A percentile compares a stretch with the other conserved stretches of the same genome.
phyloP scores from a whole-genome alignment of 2,113 vertebrate genomes.

The Urocynchramus pylzowi region DNA sequence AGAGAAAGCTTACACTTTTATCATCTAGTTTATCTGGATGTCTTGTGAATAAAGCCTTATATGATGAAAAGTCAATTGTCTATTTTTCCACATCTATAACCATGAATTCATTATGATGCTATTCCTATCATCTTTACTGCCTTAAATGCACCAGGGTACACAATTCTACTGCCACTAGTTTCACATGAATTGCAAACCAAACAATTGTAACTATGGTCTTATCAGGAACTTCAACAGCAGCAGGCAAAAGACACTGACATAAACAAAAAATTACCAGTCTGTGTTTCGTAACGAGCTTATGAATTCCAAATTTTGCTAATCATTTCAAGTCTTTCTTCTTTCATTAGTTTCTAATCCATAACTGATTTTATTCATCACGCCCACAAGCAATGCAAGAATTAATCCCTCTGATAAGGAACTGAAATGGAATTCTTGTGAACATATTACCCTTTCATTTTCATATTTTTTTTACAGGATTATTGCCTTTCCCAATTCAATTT shows the following conservation, averaged over 20 bases:
- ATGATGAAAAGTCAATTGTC: background rate
- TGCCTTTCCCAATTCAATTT: background rate
- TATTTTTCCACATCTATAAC: background rate
- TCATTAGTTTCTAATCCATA: slow-evolving; percentile 5
- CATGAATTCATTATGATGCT: background rate
- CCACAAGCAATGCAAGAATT: background rate
- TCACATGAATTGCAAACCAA: background rate
- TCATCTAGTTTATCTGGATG: background rate
- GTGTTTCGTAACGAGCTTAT: background rate
- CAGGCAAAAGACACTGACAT: background rate
- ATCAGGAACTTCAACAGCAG: background rate
- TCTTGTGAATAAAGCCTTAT: background rate
- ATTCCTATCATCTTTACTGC: background rate
- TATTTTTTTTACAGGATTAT: background rate
- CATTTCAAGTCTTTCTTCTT: background rate
- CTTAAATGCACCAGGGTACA: background rate
- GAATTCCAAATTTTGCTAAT: slow-evolving; percentile 2
- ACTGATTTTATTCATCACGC: background rate
- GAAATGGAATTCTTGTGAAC: background rate
- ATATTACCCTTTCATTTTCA: background rate
- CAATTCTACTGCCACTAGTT: background rate
- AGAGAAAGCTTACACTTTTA: background rate
- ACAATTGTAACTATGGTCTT: background rate
- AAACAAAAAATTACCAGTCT: background rate
- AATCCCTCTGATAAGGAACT: background rate